Conservation (phyloP, 23 tunicate genomes). For the Phallusia fumigata region DNA sequence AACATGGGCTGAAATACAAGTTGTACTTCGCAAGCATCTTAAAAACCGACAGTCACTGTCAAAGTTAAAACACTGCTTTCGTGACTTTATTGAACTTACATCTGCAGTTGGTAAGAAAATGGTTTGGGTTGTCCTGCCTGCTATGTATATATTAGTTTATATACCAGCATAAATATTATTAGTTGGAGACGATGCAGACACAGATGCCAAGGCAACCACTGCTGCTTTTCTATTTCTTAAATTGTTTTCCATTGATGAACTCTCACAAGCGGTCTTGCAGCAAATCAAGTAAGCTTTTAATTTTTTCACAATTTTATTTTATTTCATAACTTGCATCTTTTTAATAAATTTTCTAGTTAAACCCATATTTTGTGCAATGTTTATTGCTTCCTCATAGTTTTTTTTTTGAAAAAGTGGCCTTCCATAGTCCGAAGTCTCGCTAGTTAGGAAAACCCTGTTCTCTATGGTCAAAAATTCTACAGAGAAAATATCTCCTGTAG, state of each 20-base stretch:
- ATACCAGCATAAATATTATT: not conserved
- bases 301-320: no score
- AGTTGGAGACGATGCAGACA: constrained; percentile 55
- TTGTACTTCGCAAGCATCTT: constrained; percentile 23
- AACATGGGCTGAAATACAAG: constrained; percentile 40
- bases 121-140: not conserved
- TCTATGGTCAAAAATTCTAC: no score
- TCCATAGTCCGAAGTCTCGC: no score
- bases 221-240: constrained; percentile 25
- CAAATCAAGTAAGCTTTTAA: constrained; percentile 24
- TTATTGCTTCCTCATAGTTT: no score
- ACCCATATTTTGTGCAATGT: no score
- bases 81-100: constrained; percentile 23
- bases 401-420: no score
- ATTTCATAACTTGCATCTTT: not conserved
- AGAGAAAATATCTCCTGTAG: no score
- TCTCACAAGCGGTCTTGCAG: not conserved
- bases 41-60: constrained; percentile 16
- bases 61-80: not conserved
- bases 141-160: not conserved
- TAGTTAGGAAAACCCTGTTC: no score
- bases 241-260: constrained; percentile 26
- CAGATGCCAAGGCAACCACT: constrained; percentile 22
- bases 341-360: no score
- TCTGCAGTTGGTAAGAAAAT: constrained; percentile 25